These are phyloP conservation scores for Telenomus remus DNA, from an alignment of 1,140 invertebrate species.

Conservation along the genomic window DNA sequence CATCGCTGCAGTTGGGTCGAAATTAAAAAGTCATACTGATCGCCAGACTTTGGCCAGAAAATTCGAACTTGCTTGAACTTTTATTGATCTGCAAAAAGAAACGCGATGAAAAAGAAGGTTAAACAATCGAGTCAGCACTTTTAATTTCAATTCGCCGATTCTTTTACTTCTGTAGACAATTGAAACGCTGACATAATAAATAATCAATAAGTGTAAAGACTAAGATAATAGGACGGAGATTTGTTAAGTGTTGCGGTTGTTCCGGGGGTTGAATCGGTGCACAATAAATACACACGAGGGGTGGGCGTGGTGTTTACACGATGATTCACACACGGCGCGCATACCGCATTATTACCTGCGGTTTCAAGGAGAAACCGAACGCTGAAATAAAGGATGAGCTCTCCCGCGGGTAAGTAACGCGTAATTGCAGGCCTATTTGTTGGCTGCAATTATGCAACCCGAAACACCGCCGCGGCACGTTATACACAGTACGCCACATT, in stretches of 20 bases:
- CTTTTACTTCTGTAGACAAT: no score
- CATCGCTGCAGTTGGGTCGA: no score
- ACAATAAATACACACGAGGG: constrained; percentile 38
- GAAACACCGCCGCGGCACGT: no score
- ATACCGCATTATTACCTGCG: constrained; percentile 57
- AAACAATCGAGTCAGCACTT: no score
- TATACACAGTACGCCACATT: no score
- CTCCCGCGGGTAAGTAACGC: constrained; percentile 30
- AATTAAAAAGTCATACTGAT: no score
- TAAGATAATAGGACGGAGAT: constrained; percentile 47
- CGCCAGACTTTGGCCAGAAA: no score
- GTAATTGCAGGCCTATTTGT: no score
- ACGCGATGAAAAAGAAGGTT: background rate
- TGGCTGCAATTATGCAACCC: no score
- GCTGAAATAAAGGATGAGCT: constrained; percentile 56
- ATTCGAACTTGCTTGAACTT: constrained; percentile 3
- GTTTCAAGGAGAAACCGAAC: constrained; percentile 47
- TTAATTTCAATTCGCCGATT: no score
- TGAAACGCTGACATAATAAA: constrained; percentile 33
- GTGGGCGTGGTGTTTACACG: constrained; percentile 58
- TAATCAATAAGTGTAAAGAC: constrained; percentile 43
- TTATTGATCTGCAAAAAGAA: constrained; percentile 4
- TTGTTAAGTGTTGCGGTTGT: constrained; percentile 40
- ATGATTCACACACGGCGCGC: constrained; percentile 54
- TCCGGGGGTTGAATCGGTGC: constrained; percentile 23